A percentile compares a stretch with the other conserved stretches of the same genome.
phyloP scores from a whole-genome alignment of 2,797 vertebrate species.

The Esox masquinongy region DNA sequence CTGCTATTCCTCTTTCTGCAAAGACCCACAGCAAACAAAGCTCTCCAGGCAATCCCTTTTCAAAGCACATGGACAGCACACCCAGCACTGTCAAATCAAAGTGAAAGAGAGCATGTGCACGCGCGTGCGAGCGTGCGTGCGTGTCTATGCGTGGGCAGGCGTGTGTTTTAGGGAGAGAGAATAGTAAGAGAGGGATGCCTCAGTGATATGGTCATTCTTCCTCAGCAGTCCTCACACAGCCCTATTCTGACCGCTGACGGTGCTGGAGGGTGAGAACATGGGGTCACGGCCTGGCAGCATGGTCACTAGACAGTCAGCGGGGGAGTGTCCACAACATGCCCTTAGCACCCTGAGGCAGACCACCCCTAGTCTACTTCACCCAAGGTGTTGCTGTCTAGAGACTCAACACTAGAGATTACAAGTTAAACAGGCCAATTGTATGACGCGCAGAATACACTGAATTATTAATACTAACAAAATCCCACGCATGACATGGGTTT shows the following conservation, averaged over 20 bases:
- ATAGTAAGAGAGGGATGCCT: not conserved
- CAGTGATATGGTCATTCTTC: not conserved
- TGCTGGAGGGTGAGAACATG: not conserved
- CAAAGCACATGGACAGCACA: not conserved
- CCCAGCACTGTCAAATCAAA: not conserved
- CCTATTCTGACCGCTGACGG: not conserved
- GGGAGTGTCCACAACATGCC: not conserved
- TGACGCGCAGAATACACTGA: slow-evolving; percentile 15
- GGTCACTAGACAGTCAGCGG: not conserved
- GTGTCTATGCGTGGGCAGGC: not conserved
- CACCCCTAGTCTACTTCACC: not conserved
- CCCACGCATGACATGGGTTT: no score
- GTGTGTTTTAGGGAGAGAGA: not conserved
- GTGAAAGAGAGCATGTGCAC: not conserved
- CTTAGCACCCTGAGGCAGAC: not conserved
- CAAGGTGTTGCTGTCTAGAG: not conserved
- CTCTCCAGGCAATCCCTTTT: not conserved
- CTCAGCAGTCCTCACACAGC: not conserved
- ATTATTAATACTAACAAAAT: not conserved
- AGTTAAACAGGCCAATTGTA: slow-evolving; percentile 4
- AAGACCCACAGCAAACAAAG: not conserved
- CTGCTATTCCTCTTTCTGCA: not conserved
- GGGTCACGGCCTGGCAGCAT: not conserved
- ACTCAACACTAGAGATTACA: not conserved
- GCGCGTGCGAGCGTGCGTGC: not conserved